Base-by-base conservation (phyloP, 2,888 invertebrate genomes). In the Chelonus formosanus region DNA sequence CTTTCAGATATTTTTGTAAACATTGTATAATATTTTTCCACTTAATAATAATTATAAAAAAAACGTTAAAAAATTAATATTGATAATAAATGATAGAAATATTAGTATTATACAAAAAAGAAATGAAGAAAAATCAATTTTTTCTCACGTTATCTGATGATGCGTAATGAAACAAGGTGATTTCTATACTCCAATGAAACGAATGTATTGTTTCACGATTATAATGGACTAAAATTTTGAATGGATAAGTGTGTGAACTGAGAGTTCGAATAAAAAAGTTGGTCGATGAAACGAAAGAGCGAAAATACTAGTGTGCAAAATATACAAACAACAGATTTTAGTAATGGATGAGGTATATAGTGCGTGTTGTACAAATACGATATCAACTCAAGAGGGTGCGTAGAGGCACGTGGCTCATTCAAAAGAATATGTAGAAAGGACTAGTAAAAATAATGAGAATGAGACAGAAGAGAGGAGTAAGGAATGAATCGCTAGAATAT, bases 361-460 rank as follows among this genome's bases (percentile, higher is more conserved):
- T 77, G 75, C 79, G 82, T 80, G 80, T 79, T 78, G 79, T 81
- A 82, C 82, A 82, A 82, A 82, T 82, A 81, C 82, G 81, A 81
- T 81, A 81, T 81, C 78, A 80, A 79, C 70, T 76, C 72, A 75
- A 76, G 76, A 78, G 79, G 76, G 71, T 74, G 74, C 71, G 53
- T 54, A 58, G 58, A 31, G 57, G 74, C 81, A 81, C 81, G 81
- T 79, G 81, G 79, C 80, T 79, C 75, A 76, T 80, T 80, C 71
- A 79, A 78, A 76, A 76, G 73, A 72, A 73, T 70, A 43, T 63
- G 72, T 36, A 63, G 64, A 68, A 44, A 59, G 20, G 20, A 35
- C 32, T 8, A 44, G 32, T 43, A 43, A 31, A 32, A 53, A 43
- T 34, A 52, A 32, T 52, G 34, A 31, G 34, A 6, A 4, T 43